Conservation (phyloP, 2,113 vertebrate genomes). For the Desmodus rotundus region DNA sequence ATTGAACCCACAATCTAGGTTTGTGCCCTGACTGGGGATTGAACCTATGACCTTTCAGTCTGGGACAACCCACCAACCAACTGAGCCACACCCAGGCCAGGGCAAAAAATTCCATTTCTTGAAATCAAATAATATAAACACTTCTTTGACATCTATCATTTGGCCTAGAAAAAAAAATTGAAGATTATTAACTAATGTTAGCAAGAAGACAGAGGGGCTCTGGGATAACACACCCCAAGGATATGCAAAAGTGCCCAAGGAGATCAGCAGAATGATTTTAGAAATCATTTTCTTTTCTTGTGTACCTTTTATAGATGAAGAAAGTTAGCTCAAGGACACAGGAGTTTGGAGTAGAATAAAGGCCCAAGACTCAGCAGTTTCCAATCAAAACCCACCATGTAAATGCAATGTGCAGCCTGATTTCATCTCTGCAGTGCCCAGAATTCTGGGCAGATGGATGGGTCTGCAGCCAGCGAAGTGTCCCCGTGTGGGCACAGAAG, state of each 20-base stretch:
- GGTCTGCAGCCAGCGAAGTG: background rate
- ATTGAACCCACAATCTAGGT: no score
- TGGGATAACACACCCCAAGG: background rate
- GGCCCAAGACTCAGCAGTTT: background rate
- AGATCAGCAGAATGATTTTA: background rate
- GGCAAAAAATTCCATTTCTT: background rate
- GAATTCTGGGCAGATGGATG: background rate
- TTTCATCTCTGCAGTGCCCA: background rate
- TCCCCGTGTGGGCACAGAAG: background rate
- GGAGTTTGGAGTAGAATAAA: background rate
- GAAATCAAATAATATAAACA: background rate
- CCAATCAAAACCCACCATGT: background rate
- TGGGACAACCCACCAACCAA: no score
- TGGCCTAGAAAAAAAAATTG: background rate
- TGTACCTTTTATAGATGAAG: background rate
- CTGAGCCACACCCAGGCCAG: background rate
- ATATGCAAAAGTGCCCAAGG: background rate
- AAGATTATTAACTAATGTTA: background rate
- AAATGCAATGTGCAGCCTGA: background rate
- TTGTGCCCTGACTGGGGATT: no score
- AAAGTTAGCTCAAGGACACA: background rate
- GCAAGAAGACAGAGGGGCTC: background rate
- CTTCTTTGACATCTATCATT: constrained; percentile 6
- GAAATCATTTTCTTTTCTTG: background rate
- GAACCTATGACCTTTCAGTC: no score